phyloP scores from a whole-genome alignment of 2,797 vertebrate genomes.

The Neostethus bicornis region DNA sequence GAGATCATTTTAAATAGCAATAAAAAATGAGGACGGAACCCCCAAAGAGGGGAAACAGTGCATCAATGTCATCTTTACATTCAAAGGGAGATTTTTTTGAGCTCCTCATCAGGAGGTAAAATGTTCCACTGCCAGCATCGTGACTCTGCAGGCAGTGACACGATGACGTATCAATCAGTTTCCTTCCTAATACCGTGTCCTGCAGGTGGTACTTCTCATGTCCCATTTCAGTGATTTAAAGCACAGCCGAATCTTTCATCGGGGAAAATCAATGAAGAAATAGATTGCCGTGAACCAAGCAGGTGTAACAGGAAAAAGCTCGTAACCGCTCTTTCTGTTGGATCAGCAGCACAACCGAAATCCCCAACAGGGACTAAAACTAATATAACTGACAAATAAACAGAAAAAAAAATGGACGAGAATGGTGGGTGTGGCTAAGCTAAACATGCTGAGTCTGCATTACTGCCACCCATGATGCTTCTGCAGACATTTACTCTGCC shows the following conservation, averaged over 20 bases:
- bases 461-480: slow-evolving; percentile 23
- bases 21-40: no score
- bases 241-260: background rate
- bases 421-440: slow-evolving; percentile 4
- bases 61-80: slow-evolving; percentile 69
- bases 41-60: slow-evolving; percentile 50
- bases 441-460: slow-evolving; percentile 41
- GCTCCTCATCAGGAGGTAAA: slow-evolving; percentile 21
- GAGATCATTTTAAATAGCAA: no score
- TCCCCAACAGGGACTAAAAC: background rate
- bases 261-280: slow-evolving; percentile 35
- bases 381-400: background rate
- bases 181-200: background rate
- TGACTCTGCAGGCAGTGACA: background rate
- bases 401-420: slow-evolving; percentile 4
- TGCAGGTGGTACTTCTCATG: background rate
- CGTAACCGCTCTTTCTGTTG: slow-evolving; percentile 7
- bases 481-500: slow-evolving; percentile 17
- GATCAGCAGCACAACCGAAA: slow-evolving; percentile 14
- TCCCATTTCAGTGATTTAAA: slow-evolving; percentile 2
- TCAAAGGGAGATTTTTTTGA: slow-evolving; percentile 5
- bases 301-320: slow-evolving; percentile 8
- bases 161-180: background rate
- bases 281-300: slow-evolving; percentile 3
- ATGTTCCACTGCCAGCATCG: background rate